Evolutionary conservation across 2,113 vertebrate species (phyloP).

Genomic region (Maccullochella peelii): DNA sequence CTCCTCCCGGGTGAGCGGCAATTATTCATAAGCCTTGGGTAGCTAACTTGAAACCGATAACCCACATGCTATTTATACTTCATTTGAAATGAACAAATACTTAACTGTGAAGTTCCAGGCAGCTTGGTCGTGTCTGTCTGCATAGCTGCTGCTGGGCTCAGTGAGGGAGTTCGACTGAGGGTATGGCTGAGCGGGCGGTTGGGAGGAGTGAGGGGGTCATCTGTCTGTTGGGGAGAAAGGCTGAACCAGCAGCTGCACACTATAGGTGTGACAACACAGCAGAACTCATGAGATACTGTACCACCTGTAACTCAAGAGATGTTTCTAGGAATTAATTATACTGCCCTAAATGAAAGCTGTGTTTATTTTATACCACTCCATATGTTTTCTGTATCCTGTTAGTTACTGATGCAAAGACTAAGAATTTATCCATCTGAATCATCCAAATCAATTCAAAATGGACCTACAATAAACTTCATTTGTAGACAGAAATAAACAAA

Average conservation of each 20-base stretch:
- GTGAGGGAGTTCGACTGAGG: constrained; percentile 13
- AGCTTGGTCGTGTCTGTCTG: constrained; percentile 58
- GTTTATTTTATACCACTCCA: not conserved
- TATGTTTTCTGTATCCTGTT: not conserved
- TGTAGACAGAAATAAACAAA: not conserved
- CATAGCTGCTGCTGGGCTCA: constrained; percentile 48
- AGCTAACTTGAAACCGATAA: constrained; percentile 84
- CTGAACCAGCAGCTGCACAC: constrained; percentile 30
- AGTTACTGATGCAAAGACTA: not conserved
- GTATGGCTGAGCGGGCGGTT: not conserved
- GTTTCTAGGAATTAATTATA: not conserved
- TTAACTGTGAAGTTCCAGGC: constrained; percentile 73
- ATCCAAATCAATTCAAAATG: not conserved
- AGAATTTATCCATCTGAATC: not conserved
- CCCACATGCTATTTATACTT: constrained; percentile 85
- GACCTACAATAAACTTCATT: not conserved
- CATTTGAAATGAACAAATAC: constrained; percentile 82
- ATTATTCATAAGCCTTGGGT: constrained; percentile 81
- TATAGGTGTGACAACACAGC: not conserved
- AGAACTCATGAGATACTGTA: not conserved
- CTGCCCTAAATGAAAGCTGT: not conserved
- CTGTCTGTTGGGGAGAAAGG: constrained; percentile 8
- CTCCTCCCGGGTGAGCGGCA: constrained; percentile 69
- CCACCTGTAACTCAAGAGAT: not conserved
- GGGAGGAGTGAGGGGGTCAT: not conserved